Evolutionary conservation across 2,888 invertebrate genomes (phyloP), one percentile per base, ranked within the genome.

Genomic region (Zootermopsis nevadensis): DNA sequence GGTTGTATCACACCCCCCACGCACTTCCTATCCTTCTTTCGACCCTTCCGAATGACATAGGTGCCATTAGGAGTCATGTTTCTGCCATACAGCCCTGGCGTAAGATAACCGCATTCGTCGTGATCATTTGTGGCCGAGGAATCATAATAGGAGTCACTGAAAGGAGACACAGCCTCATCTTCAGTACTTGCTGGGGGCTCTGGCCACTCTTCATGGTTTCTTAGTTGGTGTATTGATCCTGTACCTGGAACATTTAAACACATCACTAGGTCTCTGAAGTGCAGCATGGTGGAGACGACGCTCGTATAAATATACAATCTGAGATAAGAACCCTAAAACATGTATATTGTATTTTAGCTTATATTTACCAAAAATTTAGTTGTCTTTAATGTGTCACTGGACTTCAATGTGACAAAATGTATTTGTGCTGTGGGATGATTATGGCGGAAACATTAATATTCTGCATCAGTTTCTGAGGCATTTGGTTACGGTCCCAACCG

Each of bases 41-140:
- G 93, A 79, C 95, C 95, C 85, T 94, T 93, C 74, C 96, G 91
- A 84, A 96, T 95, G 66, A 96, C 93, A 88, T 96, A 96, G n/a
- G 96, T 96, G 48, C 96, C 95, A 85, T 93, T 91, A 60, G 92
- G 91, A 53, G 92, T 91, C 87, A 93, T 89, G 85, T 91, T 92
- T 48, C 89, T 87, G 66, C 88, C 87, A 76, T 87, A 87, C 31
- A 91, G 87, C 86, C 89, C 89, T 42, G 85, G 83, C 53, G 85
- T 85, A 72, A 85, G 83, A 77, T 83, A 82, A 83, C 77, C 53
- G 35, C 77, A 35, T 53, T 85, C 85, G 76, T 84, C 86, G 82
- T 84, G 55, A 12, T 83, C 84, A 42, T 83, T 82, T 33, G 66
- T 80, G 22, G 76, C 42, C 86, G 89, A 84, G 82, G 87, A 84